These are phyloP conservation scores for Pygmarrhopalites habei DNA, from an alignment of 1,140 invertebrate genomes.

Conservation along the genomic window DNA sequence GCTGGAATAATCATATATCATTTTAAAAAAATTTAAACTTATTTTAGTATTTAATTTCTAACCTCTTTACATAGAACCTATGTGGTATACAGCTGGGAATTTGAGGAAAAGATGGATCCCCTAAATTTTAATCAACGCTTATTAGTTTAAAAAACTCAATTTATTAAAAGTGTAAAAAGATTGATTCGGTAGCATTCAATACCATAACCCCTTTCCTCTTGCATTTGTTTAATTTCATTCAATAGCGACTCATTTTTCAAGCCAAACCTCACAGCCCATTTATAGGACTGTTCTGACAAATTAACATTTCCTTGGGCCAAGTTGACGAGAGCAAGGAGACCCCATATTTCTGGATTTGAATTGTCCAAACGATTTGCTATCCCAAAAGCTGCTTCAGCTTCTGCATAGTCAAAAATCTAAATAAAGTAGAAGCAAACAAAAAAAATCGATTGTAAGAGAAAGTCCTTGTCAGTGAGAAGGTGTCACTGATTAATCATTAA, in stretches of 20 bases:
- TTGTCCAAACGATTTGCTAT: constrained; percentile 44
- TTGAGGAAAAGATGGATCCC: constrained; percentile 23
- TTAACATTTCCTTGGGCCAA: constrained; percentile 27
- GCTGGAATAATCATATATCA: not conserved
- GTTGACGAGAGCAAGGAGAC: constrained; percentile 44
- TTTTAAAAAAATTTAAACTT: not conserved
- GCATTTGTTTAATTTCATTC: constrained; percentile 26
- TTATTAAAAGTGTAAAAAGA: no score
- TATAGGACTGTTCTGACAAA: constrained; percentile 32
- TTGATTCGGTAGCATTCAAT: no score
- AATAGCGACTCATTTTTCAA: constrained; percentile 23
- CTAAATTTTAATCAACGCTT: no score
- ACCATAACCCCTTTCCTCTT: constrained; percentile 26
- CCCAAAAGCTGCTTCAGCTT: constrained; percentile 42
- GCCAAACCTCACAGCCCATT: constrained; percentile 36
- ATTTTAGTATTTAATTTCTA: not conserved
- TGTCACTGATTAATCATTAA: no score
- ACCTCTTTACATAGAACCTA: constrained; percentile 23
- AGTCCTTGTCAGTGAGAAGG: no score
- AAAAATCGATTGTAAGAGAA: no score
- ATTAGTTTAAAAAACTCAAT: no score
- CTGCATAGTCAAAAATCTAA: constrained; percentile 40
- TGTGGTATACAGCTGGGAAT: constrained; percentile 35
- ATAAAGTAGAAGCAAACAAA: no score
- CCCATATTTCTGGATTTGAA: constrained; percentile 43